These are phyloP conservation scores for Baronia brevicornis DNA, from an alignment of 2,888 invertebrate genomes.

Conservation along the genomic window DNA sequence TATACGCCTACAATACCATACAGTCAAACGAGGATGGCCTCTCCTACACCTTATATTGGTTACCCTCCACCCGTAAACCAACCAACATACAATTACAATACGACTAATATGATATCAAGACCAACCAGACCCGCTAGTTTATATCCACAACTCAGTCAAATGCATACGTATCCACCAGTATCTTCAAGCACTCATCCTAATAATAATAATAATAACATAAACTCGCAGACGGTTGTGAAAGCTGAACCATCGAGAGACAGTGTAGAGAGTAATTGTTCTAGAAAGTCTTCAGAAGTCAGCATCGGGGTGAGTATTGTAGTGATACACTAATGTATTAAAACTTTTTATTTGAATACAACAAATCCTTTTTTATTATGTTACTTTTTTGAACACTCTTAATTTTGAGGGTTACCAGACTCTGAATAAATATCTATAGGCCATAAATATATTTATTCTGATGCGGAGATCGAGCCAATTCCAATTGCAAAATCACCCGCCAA, in stretches of 20 bases:
- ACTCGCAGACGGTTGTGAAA: conserved; percentile 27
- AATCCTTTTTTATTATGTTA: no score
- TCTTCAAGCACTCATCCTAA: conserved; percentile 19
- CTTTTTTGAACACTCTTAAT: no score
- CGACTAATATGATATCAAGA: conserved; percentile 60
- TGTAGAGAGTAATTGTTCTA: conserved; percentile 38
- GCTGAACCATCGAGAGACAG: conserved; percentile 40
- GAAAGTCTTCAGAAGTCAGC: conserved; percentile 55
- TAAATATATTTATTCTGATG: no score
- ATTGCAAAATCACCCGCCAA: no score
- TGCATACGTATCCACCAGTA: conserved; percentile 42
- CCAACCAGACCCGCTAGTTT: conserved; percentile 42
- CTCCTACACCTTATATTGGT: conserved; percentile 43
- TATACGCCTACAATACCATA: conserved; percentile 48
- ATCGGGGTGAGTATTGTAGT: conserved; percentile 31
- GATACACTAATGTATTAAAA: background rate
- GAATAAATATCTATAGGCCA: no score
- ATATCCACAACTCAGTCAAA: conserved; percentile 51
- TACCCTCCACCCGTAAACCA: conserved; percentile 34
- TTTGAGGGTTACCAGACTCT: no score
- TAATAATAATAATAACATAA: conserved; percentile 29
- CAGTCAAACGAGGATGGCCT: conserved; percentile 56
- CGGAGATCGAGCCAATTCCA: no score
- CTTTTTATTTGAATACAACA: no score
- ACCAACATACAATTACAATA: conserved; percentile 50